A percentile compares a stretch with the other conserved stretches of the same genome.
phyloP scores from a whole-genome alignment of 2,888 invertebrate species.

The Caenorhabditis sp. region DNA sequence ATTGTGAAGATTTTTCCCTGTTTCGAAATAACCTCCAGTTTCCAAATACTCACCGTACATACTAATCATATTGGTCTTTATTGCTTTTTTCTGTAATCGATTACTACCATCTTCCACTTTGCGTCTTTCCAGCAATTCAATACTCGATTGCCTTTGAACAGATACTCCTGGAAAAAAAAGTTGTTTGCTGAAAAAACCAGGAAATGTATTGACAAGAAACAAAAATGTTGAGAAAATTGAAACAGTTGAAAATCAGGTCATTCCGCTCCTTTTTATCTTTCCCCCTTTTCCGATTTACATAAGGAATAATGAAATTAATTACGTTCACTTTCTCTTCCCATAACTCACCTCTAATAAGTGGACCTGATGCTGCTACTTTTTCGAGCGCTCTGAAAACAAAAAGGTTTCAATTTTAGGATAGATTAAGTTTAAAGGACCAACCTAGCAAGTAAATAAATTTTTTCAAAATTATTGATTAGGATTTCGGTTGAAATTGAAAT shows the following conservation, averaged over 20 bases:
- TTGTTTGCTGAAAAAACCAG: neutral
- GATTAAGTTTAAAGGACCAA: too few relatives aligned
- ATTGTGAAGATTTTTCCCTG: neutral
- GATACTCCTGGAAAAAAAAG: slow-evolving; percentile 30
- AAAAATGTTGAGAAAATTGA: neutral
- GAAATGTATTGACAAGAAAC: neutral
- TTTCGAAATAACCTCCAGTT: neutral
- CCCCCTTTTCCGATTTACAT: slow-evolving; percentile 7
- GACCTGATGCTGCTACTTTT: slow-evolving; percentile 45
- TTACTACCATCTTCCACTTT: slow-evolving; percentile 44
- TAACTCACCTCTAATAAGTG: slow-evolving; percentile 45
- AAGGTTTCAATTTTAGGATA: slow-evolving; percentile 4
- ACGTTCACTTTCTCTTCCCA: neutral
- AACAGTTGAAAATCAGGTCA: slow-evolving; percentile 27
- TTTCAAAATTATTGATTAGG: too few relatives aligned
- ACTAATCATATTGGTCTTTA: slow-evolving; percentile 62
- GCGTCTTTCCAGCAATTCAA: slow-evolving; percentile 45
- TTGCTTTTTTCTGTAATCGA: slow-evolving; percentile 48
- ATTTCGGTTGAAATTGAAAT: too few relatives aligned
- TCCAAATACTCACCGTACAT: slow-evolving; percentile 40
- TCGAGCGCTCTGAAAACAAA: slow-evolving; percentile 49
- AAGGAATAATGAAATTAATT: neutral
- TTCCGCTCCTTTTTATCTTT: too few relatives aligned
- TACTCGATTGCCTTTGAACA: slow-evolving; percentile 60
- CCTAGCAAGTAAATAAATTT: too few relatives aligned